phyloP scores from a whole-genome alignment of 23 tunicate species.

The Aplidium turbinatum region DNA sequence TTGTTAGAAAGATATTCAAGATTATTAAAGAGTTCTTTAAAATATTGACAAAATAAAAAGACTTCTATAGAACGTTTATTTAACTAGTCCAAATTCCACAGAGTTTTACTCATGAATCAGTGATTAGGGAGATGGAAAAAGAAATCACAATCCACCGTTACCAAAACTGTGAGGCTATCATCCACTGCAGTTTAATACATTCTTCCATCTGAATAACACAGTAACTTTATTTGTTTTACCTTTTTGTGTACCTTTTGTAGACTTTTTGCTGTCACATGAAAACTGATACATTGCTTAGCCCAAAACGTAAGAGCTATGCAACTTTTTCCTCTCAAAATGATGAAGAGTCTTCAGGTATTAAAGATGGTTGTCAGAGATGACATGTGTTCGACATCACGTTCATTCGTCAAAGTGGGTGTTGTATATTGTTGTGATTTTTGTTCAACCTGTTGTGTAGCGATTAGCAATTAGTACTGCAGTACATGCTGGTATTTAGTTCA shows the following conservation, averaged over 20 bases:
- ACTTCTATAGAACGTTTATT: too few relatives aligned
- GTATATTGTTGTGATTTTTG: constrained; percentile 1
- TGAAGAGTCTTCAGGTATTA: constrained; percentile 38
- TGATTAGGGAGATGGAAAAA: too few relatives aligned
- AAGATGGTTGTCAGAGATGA: not conserved
- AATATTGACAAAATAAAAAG: too few relatives aligned
- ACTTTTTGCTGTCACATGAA: constrained; percentile 81
- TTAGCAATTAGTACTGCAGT: not conserved
- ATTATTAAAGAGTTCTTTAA: too few relatives aligned
- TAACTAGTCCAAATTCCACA: too few relatives aligned
- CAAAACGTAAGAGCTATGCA: constrained; percentile 57
- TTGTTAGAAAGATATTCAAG: too few relatives aligned
- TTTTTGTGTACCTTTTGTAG: constrained; percentile 29
- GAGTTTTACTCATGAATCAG: too few relatives aligned
- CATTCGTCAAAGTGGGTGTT: not conserved
- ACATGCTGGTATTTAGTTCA: not conserved
- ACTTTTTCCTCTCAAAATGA: constrained; percentile 41
- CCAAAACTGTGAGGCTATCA: too few relatives aligned
- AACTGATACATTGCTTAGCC: constrained; percentile 53
- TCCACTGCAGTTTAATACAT: too few relatives aligned
- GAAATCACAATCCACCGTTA: too few relatives aligned
- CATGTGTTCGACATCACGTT: not conserved
- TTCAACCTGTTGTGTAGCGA: too few relatives aligned
- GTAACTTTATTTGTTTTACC: not conserved
- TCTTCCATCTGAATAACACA: too few relatives aligned